A percentile compares a stretch with the other conserved stretches of the same genome.
Conservation (phyloP, 2,113 vertebrate genomes). For the Sardina pilchardus region DNA sequence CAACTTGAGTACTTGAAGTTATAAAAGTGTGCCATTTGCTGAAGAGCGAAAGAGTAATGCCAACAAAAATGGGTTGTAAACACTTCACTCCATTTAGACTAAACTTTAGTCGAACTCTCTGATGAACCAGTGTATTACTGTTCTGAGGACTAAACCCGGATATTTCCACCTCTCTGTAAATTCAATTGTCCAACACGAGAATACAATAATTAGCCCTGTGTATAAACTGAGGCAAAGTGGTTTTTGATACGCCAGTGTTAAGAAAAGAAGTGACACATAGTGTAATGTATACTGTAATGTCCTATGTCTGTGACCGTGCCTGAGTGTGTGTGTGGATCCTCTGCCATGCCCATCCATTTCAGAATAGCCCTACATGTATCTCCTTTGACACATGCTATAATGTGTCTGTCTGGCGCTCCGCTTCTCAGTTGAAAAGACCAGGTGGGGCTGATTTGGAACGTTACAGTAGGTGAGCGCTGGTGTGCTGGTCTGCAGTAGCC, state of each 20-base stretch:
- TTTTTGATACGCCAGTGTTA: conserved; percentile 28
- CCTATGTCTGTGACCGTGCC: conserved; percentile 34
- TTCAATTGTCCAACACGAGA: conserved; percentile 39
- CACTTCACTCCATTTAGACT: conserved; percentile 15
- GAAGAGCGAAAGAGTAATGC: conserved; percentile 16
- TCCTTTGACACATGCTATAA: not conserved
- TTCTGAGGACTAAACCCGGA: conserved; percentile 2
- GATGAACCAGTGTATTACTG: conserved; percentile 27
- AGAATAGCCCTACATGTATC: not conserved
- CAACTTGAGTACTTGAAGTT: conserved; percentile 39
- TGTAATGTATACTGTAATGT: conserved; percentile 26
- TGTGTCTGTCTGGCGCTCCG: not conserved
- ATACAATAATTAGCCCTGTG: conserved; percentile 28
- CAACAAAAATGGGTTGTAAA: conserved; percentile 28
- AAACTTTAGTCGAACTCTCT: not conserved
- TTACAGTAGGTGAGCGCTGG: not conserved
- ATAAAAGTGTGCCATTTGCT: conserved; percentile 38
- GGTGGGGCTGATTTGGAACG: not conserved
- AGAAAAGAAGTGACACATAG: conserved; percentile 42
- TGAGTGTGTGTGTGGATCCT: conserved; percentile 22
- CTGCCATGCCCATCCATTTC: not conserved
- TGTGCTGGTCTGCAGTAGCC: not conserved
- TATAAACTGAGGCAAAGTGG: conserved; percentile 33
- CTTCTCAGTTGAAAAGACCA: not conserved
- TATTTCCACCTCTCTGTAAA: conserved; percentile 37